Evolutionary conservation across 2,113 vertebrate species (phyloP).

Genomic region (Coturnix japonica): DNA sequence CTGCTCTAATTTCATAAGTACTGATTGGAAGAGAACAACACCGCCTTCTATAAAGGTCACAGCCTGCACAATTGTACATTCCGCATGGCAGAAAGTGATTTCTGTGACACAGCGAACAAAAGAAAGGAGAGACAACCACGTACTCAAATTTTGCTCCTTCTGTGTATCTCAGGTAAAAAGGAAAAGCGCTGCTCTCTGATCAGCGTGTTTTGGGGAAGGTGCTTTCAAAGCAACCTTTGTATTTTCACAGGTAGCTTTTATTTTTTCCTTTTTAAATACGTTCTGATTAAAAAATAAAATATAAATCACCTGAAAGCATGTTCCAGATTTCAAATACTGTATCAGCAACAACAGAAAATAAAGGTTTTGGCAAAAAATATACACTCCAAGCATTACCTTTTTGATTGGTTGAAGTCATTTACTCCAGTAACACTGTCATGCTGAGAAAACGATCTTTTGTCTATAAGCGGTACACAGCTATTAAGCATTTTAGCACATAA

Average conservation of each 20-base stretch:
- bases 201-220: not conserved
- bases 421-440: conserved; percentile 51
- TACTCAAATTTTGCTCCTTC: too few relatives aligned
- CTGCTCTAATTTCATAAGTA: not conserved
- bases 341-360: conserved; percentile 10
- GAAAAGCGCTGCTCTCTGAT: not conserved
- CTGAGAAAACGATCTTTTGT: conserved; percentile 73
- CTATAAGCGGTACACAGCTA: conserved; percentile 50
- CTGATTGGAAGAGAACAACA: not conserved
- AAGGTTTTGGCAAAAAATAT: conserved; percentile 49
- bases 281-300: conserved; percentile 18
- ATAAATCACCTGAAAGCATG: conserved; percentile 6
- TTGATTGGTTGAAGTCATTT: conserved; percentile 58
- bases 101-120: conserved; percentile 32
- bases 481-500: conserved; percentile 53
- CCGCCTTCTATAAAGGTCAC: conserved; percentile 61
- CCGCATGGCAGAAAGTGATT: conserved; percentile 50
- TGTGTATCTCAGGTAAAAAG: not conserved
- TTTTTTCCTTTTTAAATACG: not conserved
- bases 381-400: conserved; percentile 42
- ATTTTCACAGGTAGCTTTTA: conserved; percentile 13
- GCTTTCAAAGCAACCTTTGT: not conserved
- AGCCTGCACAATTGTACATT: conserved; percentile 52
- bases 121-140: conserved; percentile 14
- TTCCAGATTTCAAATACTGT: conserved; percentile 42